Conservation (phyloP, 2,888 invertebrate genomes). For the Amblyjoppa fuscipennis region DNA sequence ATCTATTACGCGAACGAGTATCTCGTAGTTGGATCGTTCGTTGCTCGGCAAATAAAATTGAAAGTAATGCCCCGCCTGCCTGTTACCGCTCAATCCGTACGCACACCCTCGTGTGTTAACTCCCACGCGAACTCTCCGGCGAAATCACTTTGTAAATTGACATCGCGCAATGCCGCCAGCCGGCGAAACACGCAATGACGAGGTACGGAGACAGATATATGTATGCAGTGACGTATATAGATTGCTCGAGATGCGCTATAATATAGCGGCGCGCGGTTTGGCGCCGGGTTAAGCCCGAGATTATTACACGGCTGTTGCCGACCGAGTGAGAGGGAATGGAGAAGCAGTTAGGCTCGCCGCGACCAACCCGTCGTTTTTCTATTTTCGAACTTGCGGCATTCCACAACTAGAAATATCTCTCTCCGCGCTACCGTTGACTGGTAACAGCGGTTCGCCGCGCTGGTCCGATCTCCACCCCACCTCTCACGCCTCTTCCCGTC, state of each 20-base stretch:
- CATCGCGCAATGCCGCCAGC: slow-evolving; percentile 55
- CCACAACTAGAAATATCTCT: slow-evolving; percentile 72
- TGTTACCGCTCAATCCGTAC: slow-evolving; percentile 60
- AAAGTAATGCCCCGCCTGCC: slow-evolving; percentile 52
- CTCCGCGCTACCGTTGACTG: slow-evolving; percentile 58
- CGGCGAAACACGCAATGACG: slow-evolving; percentile 38
- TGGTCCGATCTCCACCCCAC: slow-evolving; percentile 9
- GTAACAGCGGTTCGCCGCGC: slow-evolving; percentile 30
- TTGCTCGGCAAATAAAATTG: slow-evolving; percentile 55
- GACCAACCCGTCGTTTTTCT: slow-evolving; percentile 66
- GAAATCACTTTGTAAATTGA: slow-evolving; percentile 62
- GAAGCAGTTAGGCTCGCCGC: slow-evolving; percentile 9
- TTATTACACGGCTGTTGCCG: slow-evolving; percentile 53
- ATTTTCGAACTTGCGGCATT: slow-evolving; percentile 70
- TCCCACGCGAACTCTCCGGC: slow-evolving; percentile 56
- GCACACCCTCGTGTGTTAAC: slow-evolving; percentile 17
- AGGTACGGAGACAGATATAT: slow-evolving; percentile 2
- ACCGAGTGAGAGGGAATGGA: slow-evolving; percentile 16
- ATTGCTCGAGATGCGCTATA: background rate
- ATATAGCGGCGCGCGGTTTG: slow-evolving; percentile 40
- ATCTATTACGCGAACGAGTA: slow-evolving; percentile 32
- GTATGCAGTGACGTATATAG: background rate
- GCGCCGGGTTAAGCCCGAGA: slow-evolving; percentile 51
- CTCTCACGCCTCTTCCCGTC: background rate
- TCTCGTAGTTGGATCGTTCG: slow-evolving; percentile 28